Evolutionary conservation across 2,888 invertebrate genomes (phyloP).

Genomic region (Pyrochroa serraticornis): DNA sequence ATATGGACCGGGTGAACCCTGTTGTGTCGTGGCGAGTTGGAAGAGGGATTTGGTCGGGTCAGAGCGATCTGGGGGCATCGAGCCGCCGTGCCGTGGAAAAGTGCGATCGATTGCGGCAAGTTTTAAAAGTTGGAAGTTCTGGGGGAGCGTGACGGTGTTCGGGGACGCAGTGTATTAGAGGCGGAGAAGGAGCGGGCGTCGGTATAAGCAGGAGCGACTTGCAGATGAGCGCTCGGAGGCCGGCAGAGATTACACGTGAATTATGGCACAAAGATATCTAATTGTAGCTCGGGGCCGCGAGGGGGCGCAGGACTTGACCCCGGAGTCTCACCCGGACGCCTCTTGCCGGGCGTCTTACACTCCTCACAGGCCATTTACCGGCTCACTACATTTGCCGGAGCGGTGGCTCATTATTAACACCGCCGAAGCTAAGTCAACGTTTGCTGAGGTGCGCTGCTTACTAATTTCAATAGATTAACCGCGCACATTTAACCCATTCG

Average conservation of each 20-base stretch:
- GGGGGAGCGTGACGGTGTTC: conserved; percentile 3
- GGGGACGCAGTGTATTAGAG: conserved; percentile 13
- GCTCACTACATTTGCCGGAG: conserved; percentile 57
- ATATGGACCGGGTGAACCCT: too few species aligned
- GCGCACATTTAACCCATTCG: conserved; percentile 59
- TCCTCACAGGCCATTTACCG: conserved; percentile 58
- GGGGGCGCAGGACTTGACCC: conserved; percentile 53
- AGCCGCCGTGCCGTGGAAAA: conserved; percentile 1
- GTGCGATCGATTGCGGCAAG: conserved; percentile 24
- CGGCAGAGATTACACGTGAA: conserved; percentile 67
- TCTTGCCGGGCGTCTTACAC: conserved; percentile 36
- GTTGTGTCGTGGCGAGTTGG: too few species aligned
- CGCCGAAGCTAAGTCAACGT: conserved; percentile 57
- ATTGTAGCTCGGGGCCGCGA: conserved; percentile 56
- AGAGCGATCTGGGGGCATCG: too few species aligned
- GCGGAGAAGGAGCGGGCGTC: conserved; percentile 13
- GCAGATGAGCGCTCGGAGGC: conserved; percentile 57
- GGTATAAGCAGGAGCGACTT: conserved; percentile 40
- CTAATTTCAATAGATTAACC: conserved; percentile 61
- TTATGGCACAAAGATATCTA: conserved; percentile 64
- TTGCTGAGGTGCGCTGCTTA: conserved; percentile 58
- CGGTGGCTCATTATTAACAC: conserved; percentile 55
- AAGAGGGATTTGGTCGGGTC: too few species aligned
- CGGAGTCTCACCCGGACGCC: conserved; percentile 39
- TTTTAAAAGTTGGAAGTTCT: conserved; percentile 30